Percentiles rank a stretch among this genome's conserved stretches.
These are phyloP conservation scores for Hoplias malabaricus DNA, from an alignment of 2,113 vertebrate genomes.

Conservation along the genomic window DNA sequence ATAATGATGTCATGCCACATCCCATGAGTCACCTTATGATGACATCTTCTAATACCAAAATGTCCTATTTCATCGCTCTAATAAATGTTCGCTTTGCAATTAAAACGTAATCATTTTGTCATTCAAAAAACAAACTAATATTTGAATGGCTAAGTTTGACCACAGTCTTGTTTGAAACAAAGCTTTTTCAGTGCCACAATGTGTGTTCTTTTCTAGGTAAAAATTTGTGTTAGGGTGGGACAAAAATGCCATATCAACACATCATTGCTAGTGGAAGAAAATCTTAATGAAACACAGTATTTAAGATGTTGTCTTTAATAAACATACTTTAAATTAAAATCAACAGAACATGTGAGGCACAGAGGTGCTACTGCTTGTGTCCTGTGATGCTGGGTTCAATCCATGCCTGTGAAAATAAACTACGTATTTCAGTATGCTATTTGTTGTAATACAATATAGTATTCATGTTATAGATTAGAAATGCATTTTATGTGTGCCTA, in stretches of 20 bases:
- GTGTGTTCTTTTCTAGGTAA: not conserved
- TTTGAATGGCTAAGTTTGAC: not conserved
- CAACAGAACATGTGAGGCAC: too few species aligned
- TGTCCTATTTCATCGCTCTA: slow-evolving; percentile 27
- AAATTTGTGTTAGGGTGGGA: not conserved
- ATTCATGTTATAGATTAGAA: too few species aligned
- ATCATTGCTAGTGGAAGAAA: too few species aligned
- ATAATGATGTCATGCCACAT: slow-evolving; percentile 9
- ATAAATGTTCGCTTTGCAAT: slow-evolving; percentile 43
- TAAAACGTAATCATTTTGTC: slow-evolving; percentile 10
- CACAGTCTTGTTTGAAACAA: not conserved
- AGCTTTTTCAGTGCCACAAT: not conserved
- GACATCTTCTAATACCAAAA: slow-evolving; percentile 29
- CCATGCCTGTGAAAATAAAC: too few species aligned
- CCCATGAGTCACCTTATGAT: slow-evolving; percentile 28
- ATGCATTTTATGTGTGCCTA: too few species aligned
- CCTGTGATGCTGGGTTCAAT: too few species aligned
- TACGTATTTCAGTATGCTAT: too few species aligned
- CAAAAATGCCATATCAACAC: not conserved
- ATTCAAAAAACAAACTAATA: not conserved
- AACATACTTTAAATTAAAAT: too few species aligned
- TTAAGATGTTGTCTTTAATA: too few species aligned
- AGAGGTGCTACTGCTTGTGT: too few species aligned
- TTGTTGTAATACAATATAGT: too few species aligned
- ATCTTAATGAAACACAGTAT: too few species aligned